phyloP scores from a whole-genome alignment of 2,888 invertebrate genomes.

The Trisateles emortualis region DNA sequence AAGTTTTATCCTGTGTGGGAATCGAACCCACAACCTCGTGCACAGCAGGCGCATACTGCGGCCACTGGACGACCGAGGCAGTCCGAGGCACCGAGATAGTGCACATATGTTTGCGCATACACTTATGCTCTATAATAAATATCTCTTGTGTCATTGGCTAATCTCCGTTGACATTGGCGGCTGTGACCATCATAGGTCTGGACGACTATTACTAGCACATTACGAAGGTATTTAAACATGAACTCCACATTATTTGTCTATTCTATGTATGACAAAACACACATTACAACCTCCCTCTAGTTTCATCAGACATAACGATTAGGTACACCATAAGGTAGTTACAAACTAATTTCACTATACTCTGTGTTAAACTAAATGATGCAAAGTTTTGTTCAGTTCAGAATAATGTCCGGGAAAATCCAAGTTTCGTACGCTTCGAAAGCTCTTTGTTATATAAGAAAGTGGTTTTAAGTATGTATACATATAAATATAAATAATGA shows the following conservation, averaged over 20 bases:
- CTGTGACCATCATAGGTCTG: too few species aligned
- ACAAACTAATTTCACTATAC: conserved; percentile 12
- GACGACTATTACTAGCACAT: neutral
- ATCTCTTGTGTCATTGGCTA: too few species aligned
- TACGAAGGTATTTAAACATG: neutral
- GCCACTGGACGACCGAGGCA: too few species aligned
- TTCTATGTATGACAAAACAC: neutral
- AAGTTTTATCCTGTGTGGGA: too few species aligned
- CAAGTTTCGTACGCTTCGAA: conserved; percentile 36
- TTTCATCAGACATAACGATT: conserved; percentile 5
- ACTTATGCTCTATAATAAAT: too few species aligned
- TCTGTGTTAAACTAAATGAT: conserved; percentile 13
- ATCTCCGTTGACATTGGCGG: too few species aligned
- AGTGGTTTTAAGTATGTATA: too few species aligned
- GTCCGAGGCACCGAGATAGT: too few species aligned
- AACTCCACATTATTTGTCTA: too few species aligned
- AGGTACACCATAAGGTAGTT: conserved; percentile 14
- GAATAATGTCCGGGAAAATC: conserved; percentile 40
- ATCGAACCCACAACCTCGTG: too few species aligned
- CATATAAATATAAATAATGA: conserved; percentile 17
- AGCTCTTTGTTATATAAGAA: conserved; percentile 21
- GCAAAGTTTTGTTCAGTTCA: conserved; percentile 39
- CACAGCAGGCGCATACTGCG: too few species aligned
- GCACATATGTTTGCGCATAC: too few species aligned
- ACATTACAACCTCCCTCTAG: conserved; percentile 6